Evolutionary conservation across 2,888 invertebrate genomes (phyloP).

Genomic region (Watsonalla cultraria): DNA sequence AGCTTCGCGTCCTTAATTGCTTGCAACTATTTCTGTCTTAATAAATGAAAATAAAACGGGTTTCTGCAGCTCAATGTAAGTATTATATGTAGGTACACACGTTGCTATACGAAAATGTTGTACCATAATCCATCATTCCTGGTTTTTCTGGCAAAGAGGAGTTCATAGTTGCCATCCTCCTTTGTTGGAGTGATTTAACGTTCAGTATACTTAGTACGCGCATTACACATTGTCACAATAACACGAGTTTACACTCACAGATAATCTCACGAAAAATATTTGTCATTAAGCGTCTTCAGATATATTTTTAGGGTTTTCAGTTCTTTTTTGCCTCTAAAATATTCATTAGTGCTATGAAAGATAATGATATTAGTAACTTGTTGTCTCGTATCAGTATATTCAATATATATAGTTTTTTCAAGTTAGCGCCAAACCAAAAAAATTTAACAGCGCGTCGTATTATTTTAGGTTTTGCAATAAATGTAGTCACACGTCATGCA

Average conservation of each 20-base stretch:
- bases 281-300: neutral
- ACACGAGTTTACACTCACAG: slow-evolving; percentile 1
- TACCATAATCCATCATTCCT: slow-evolving; percentile 34
- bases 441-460: too few species aligned
- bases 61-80: slow-evolving; percentile 1
- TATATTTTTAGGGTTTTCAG: neutral
- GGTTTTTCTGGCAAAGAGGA: slow-evolving; percentile 30
- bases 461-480: too few species aligned
- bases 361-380: too few species aligned
- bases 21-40: too few species aligned
- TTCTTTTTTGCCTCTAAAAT: neutral
- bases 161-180: slow-evolving; percentile 20
- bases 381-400: too few species aligned
- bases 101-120: neutral
- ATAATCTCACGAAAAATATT: neutral
- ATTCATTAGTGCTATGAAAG: too few species aligned
- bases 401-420: too few species aligned
- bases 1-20: too few species aligned
- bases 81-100: slow-evolving; percentile 11
- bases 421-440: too few species aligned
- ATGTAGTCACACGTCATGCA: too few species aligned
- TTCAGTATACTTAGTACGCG: slow-evolving; percentile 16
- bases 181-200: slow-evolving; percentile 31
- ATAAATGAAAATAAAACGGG: neutral
- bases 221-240: slow-evolving; percentile 1